Base-by-base conservation (phyloP, 2,888 invertebrate genomes). In the Perizoma affinitatum region DNA sequence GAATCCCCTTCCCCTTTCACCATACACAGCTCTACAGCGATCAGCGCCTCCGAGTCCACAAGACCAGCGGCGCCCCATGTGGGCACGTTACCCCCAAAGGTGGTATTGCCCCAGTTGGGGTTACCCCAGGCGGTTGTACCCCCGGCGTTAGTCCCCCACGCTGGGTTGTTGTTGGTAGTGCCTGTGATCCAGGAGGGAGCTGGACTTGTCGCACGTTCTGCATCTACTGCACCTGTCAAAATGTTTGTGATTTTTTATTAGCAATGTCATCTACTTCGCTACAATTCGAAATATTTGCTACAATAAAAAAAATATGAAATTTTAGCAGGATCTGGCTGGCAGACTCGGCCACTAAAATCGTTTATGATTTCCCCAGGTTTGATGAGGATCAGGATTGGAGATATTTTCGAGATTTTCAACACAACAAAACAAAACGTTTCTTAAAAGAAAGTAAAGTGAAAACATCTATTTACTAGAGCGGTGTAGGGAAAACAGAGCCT, bases 11-110 rank as follows among this genome's bases (percentile, higher is more conserved):
- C 88, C 0, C 93, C 90, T 64, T 83, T 82, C 2, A 92, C 88
- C 41, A 91, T 73, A 66, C 87, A 89, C 40, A 92, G 73, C 54
- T 93, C 93, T 5, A 93, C 93, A 0, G 97, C 95, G 49, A 97
- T 93, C 44, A 96, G 94, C 22, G 98, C 94, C 78, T 98, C 98
- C 4, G 97, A 93, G 56, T 96, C 95, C 45, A 96, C 96, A 5
- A 97, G 84, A 0, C 96, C 96, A 72, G 96, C 95, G 4, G 95
- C 93, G 67, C 95, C 95, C 69, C 84, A 83, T 43, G 96, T 94
- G 94, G 34, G 92, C 87, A 75, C 94, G 94, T 46, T 59, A 43
- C 54, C 58, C 8, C 54, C 58, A 35, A 52, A 9, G 95, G 86
- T 63, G 94, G 86, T 82, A 11, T 55, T 56, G 95, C 96, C 63